These are phyloP conservation scores for Oscheius onirici DNA, from an alignment of 2,888 invertebrate species.

Conservation along the genomic window DNA sequence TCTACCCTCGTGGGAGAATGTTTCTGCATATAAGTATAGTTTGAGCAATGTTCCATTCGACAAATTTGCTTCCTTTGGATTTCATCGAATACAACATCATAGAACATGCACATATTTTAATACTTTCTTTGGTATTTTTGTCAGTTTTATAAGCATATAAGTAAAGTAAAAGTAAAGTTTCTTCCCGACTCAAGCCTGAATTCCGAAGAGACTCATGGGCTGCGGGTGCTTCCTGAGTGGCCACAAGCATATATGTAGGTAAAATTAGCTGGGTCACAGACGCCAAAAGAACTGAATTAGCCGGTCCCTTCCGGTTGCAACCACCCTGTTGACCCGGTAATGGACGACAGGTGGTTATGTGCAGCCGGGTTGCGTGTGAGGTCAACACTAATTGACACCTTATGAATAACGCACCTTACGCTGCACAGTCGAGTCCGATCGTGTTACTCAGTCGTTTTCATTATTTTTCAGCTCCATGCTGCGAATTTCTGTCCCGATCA, in stretches of 20 bases:
- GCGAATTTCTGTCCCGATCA: neutral
- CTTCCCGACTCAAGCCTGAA: too few relatives aligned
- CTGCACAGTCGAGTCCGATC: neutral
- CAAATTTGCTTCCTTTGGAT: too few relatives aligned
- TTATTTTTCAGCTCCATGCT: neutral
- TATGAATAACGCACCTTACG: constrained; percentile 23
- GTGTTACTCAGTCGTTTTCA: neutral
- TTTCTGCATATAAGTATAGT: neutral
- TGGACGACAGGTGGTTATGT: constrained; percentile 31
- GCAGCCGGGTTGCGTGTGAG: constrained; percentile 30
- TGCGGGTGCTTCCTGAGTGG: too few relatives aligned
- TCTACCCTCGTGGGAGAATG: neutral
- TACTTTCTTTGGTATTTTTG: too few relatives aligned
- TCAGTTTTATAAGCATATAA: too few relatives aligned
- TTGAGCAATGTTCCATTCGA: too few relatives aligned
- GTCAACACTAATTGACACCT: constrained; percentile 31
- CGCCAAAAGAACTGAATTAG: neutral
- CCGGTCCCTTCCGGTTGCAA: neutral
- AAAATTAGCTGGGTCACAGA: neutral
- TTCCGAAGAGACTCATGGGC: too few relatives aligned
- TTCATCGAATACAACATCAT: too few relatives aligned
- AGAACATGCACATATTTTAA: too few relatives aligned
- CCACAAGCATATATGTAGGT: too few relatives aligned
- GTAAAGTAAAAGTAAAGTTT: too few relatives aligned
- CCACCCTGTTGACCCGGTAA: constrained; percentile 19